Evolutionary conservation across 2,888 invertebrate genomes (phyloP).

Genomic region (Acronicta alni): DNA sequence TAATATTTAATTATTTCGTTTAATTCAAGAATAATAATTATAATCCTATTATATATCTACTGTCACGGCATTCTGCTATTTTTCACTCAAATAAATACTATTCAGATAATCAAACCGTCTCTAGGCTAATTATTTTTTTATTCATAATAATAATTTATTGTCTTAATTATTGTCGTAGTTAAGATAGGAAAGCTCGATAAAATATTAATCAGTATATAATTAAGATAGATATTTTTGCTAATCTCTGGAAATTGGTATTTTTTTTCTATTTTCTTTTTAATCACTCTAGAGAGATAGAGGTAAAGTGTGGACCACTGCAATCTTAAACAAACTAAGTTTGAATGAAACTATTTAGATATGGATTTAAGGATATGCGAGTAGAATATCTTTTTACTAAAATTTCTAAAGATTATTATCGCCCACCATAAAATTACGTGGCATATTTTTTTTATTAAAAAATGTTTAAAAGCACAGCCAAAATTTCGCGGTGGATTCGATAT

Average conservation of each 20-base stretch:
- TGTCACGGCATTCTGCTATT: conserved; percentile 38
- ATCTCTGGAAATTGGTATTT: conserved; percentile 42
- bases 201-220: conserved; percentile 64
- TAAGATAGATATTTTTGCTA: conserved; percentile 48
- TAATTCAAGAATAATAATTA: conserved; percentile 18
- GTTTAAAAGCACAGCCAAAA: conserved; percentile 86
- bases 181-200: conserved; percentile 84
- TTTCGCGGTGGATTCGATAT: conserved; percentile 82
- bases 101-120: conserved; percentile 41
- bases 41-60: conserved; percentile 32
- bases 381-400: conserved; percentile 45
- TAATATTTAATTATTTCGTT: neutral
- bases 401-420: conserved; percentile 55
- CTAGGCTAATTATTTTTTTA: conserved; percentile 52
- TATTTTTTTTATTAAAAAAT: conserved; percentile 63
- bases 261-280: conserved; percentile 52
- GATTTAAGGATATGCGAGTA: conserved; percentile 71
- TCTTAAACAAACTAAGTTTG: conserved; percentile 59
- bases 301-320: conserved; percentile 75
- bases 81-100: conserved; percentile 27
- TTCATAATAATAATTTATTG: conserved; percentile 66
- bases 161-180: conserved; percentile 82
- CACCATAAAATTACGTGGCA: conserved; percentile 71
- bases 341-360: conserved; percentile 65
- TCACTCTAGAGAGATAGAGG: conserved; percentile 69